These are phyloP conservation scores for Eupithecia subumbrata DNA, from an alignment of 2,888 invertebrate species.

Conservation along the genomic window DNA sequence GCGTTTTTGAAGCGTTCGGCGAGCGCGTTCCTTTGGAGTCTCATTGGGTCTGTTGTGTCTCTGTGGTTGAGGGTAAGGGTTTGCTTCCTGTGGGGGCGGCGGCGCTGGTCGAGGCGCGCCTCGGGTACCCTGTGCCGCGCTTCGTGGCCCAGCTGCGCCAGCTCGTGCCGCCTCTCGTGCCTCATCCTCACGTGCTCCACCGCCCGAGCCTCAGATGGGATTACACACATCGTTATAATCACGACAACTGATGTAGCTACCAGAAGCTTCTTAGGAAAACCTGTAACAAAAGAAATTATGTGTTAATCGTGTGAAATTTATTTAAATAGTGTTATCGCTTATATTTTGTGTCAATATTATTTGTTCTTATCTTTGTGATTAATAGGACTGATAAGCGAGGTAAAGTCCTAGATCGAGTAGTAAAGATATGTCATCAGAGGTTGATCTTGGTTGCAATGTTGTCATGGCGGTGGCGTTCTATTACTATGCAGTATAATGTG, in stretches of 20 bases:
- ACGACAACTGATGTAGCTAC: slow-evolving; percentile 77
- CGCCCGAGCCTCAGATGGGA: slow-evolving; percentile 68
- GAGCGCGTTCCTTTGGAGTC: slow-evolving; percentile 56
- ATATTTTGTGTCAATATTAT: slow-evolving; percentile 30
- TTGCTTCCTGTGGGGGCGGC: slow-evolving; percentile 54
- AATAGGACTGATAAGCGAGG: slow-evolving; percentile 39
- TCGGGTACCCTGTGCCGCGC: slow-evolving; percentile 48
- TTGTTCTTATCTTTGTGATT: slow-evolving; percentile 40
- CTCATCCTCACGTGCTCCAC: slow-evolving; percentile 63
- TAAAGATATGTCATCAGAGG: slow-evolving; percentile 29
- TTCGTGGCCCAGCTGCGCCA: slow-evolving; percentile 55
- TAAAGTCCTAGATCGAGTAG: slow-evolving; percentile 43
- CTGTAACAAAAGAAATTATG: slow-evolving; percentile 67
- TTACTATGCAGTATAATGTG: slow-evolving; percentile 30
- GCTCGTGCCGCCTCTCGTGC: slow-evolving; percentile 64
- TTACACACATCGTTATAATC: slow-evolving; percentile 75
- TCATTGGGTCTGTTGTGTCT: slow-evolving; percentile 54
- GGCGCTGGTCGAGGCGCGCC: slow-evolving; percentile 49
- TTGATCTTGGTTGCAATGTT: slow-evolving; percentile 29
- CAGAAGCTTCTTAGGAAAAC: slow-evolving; percentile 82
- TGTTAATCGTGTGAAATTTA: slow-evolving; percentile 29
- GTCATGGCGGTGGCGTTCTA: slow-evolving; percentile 18
- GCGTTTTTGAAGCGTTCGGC: slow-evolving; percentile 66
- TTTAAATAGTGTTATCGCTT: slow-evolving; percentile 17
- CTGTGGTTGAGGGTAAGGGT: slow-evolving; percentile 56